Evolutionary conservation across 1,140 invertebrate species (phyloP), one percentile per base, ranked within the genome.

Genomic region (Hylaeus volcanicus): DNA sequence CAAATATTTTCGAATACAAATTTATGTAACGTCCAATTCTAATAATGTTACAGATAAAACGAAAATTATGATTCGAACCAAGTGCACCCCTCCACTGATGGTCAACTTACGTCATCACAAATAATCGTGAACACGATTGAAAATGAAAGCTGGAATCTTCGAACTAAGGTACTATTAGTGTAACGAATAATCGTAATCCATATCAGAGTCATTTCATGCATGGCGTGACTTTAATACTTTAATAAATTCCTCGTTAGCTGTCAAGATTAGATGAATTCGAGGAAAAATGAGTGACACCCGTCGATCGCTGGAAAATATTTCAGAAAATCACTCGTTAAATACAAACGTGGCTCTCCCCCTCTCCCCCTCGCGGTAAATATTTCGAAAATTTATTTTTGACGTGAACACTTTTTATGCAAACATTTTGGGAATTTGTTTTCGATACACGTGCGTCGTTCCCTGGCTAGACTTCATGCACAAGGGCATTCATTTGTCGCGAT

Each of bases 371-470:
- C 15, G 14, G 68, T 12, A 71, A 78, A 71, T 71, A 78, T 63
- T 15, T 63, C 56, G 68, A 41, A 41, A 78, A 78, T 78, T 71
- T 71, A 70, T 61, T 78, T 71, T 69, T 63, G 45, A 70, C 66
- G 75, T 71, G 60, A 63, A 78, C 75, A 63, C 68, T 69, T 78
- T 71, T 71, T 56, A 43, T 48, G 56, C 75, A 78, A 78, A 78
- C 68, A 63, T 78, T 78, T 71, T 56, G 45, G 14, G 45, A 78
- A 78, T 78, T 78, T 71, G 75, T 78, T 78, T 71, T 61, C 66
- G 63, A 71, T 70, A 41, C 66, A 41, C 43, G 15, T n/a, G n/a
- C 41, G 55, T 3, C 43, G 26, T n/a, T 8, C 39, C 51, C 64
- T 1, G 55, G 26, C 48, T 45, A n/a, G 26, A 43, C 12, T 43